Conservation (phyloP, 92 coral and sea anemone species). For the Actinostola sp. region DNA sequence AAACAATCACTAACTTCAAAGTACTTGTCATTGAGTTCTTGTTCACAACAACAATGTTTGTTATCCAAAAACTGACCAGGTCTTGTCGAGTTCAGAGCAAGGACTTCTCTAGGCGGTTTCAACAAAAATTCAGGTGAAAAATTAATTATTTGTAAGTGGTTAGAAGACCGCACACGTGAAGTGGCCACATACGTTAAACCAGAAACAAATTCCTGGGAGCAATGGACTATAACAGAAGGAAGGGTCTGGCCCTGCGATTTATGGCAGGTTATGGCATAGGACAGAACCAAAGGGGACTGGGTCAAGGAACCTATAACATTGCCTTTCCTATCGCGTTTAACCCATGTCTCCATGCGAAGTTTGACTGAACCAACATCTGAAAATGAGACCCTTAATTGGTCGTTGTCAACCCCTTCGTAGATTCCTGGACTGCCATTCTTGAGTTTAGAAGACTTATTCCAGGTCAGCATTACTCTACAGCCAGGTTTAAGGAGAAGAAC, state of each 20-base stretch:
- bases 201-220: constrained; percentile 56
- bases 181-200: constrained; percentile 51
- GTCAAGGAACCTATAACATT: constrained; percentile 29
- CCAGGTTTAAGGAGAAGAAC: constrained; percentile 4
- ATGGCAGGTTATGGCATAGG: constrained; percentile 48
- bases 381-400: constrained; percentile 27
- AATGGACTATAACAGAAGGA: constrained; percentile 48
- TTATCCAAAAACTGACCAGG: constrained; percentile 1
- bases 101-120: constrained; percentile 20
- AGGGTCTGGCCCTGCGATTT: constrained; percentile 59
- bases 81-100: constrained; percentile 9
- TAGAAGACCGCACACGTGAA: constrained; percentile 35
- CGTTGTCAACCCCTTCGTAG: neutral
- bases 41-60: constrained; percentile 25
- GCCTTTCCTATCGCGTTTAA: constrained; percentile 28
- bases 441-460: constrained; percentile 36
- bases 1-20: constrained; percentile 17
- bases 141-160: neutral
- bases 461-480: constrained; percentile 49
- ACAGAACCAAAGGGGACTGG: constrained; percentile 40
- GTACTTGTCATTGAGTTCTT: neutral
- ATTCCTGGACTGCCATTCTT: constrained; percentile 41
- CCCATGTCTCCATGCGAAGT: constrained; percentile 42
- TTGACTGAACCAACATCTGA: constrained; percentile 16
- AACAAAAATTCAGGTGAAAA: constrained; percentile 16